phyloP scores from a whole-genome alignment of 2,797 vertebrate genomes.

The Glyptemys insculpta region DNA sequence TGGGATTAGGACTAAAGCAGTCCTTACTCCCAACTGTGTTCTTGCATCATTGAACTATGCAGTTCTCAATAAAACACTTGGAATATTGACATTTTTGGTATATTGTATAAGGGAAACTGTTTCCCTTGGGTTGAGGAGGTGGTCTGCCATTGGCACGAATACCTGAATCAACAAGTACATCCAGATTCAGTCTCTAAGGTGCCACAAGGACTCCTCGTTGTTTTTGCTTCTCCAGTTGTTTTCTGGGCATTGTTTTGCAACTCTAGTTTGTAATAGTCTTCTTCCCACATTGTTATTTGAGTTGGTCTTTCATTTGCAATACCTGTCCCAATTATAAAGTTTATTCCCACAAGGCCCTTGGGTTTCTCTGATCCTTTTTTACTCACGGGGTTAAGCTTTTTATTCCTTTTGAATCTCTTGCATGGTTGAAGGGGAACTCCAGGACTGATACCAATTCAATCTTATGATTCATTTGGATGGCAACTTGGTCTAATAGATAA shows the following conservation, averaged over 20 bases:
- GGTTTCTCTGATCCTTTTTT: constrained; percentile 41
- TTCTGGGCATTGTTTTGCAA: background rate
- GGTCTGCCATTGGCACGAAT: background rate
- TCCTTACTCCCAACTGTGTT: background rate
- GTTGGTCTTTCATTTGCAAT: background rate
- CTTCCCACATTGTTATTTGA: background rate
- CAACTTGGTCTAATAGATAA: background rate
- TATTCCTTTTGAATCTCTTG: constrained; percentile 42
- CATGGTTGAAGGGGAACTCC: constrained; percentile 7
- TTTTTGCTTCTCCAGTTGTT: background rate
- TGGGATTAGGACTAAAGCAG: background rate
- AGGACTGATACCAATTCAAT: background rate
- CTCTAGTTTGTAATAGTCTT: background rate
- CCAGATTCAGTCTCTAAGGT: background rate
- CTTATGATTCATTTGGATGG: background rate
- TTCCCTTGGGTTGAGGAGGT: background rate
- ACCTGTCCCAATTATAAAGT: background rate
- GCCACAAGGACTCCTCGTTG: too few species aligned
- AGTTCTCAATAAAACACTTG: background rate
- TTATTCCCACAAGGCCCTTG: background rate
- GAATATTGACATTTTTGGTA: background rate
- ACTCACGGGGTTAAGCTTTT: constrained; percentile 51
- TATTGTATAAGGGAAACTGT: background rate
- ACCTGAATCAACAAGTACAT: background rate
- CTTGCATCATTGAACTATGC: background rate